phyloP scores from a whole-genome alignment of 2,888 invertebrate species.

The Agrochola circellaris region DNA sequence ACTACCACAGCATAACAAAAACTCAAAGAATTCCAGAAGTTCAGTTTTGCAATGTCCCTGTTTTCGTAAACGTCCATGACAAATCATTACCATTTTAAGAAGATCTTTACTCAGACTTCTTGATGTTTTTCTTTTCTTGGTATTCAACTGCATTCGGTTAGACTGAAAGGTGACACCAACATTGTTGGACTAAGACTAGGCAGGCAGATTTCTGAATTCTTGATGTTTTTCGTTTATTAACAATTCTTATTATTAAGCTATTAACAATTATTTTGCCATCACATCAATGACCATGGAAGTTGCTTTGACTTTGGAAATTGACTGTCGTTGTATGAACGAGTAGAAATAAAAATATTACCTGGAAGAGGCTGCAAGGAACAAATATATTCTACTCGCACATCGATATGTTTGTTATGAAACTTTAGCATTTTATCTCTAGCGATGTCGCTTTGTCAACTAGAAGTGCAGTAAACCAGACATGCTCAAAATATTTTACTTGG shows the following conservation, averaged over 20 bases:
- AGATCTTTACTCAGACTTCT: too few relatives aligned
- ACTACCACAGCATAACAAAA: not conserved
- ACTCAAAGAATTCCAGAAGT: not conserved
- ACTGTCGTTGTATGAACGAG: not conserved
- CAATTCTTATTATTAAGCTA: not conserved
- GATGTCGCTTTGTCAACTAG: constrained; percentile 35
- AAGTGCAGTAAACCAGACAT: constrained; percentile 43
- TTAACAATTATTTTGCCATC: too few relatives aligned
- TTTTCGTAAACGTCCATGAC: not conserved
- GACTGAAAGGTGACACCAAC: not conserved
- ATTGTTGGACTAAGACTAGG: not conserved
- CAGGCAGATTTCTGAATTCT: not conserved
- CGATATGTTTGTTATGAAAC: constrained; percentile 29
- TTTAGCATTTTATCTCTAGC: constrained; percentile 44
- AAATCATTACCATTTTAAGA: not conserved
- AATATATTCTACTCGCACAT: constrained; percentile 19
- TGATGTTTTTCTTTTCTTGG: not conserved
- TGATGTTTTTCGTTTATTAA: not conserved
- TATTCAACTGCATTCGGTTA: not conserved
- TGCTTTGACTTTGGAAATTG: not conserved
- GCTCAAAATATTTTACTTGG: constrained; percentile 41
- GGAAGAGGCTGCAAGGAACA: constrained; percentile 6
- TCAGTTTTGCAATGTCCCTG: not conserved
- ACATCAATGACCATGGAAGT: not conserved
- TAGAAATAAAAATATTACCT: not conserved